A percentile compares a stretch with the other conserved stretches of the same genome.
Conservation (phyloP, 1,140 invertebrate genomes). For the Cydia amplana region DNA sequence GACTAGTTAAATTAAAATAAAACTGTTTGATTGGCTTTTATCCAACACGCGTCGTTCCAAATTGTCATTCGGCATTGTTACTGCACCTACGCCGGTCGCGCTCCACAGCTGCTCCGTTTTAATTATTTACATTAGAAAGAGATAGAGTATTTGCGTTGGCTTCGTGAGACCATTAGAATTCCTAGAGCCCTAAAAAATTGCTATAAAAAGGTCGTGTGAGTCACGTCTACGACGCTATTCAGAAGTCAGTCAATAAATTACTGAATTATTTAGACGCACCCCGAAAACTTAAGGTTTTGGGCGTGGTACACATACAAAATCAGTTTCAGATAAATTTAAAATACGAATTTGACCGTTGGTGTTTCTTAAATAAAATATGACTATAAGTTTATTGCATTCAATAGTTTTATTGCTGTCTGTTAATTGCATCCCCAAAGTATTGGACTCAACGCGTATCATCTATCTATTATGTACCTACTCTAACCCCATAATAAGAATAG, state of each 20-base stretch:
- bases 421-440: too few relatives aligned
- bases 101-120: background rate
- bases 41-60: conserved; percentile 19
- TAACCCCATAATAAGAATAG: too few relatives aligned
- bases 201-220: background rate
- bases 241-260: background rate
- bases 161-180: background rate
- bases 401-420: too few relatives aligned
- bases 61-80: conserved; percentile 24
- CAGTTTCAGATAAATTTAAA: background rate
- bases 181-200: conserved; percentile 1
- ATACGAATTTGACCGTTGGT: background rate
- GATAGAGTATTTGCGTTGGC: conserved; percentile 6
- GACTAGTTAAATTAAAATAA: conserved; percentile 29
- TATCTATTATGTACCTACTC: too few relatives aligned
- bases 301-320: background rate
- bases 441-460: too few relatives aligned
- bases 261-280: background rate
- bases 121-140: background rate
- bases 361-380: background rate
- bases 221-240: background rate
- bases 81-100: conserved; percentile 1
- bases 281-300: background rate
- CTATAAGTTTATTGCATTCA: too few relatives aligned
- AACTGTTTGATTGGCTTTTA: conserved; percentile 19